Evolutionary conservation across 1,140 invertebrate species (phyloP).

Genomic region (Saccostrea echinata): DNA sequence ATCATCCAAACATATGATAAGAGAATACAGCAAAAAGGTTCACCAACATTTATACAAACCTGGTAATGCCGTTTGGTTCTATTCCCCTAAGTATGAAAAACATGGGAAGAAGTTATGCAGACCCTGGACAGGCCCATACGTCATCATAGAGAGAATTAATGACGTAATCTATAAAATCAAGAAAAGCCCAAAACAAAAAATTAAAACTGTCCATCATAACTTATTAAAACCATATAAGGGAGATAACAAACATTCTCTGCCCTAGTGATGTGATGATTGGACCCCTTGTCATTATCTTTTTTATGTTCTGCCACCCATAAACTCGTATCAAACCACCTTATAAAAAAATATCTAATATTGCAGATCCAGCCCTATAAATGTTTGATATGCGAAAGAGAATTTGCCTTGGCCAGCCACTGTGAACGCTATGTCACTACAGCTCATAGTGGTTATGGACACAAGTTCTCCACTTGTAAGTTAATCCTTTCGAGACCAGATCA

Average conservation of each 20-base stretch:
- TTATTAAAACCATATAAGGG: conserved; percentile 40
- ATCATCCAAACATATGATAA: conserved; percentile 15
- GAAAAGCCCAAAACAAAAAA: neutral
- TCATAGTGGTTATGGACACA: neutral
- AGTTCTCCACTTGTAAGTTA: neutral
- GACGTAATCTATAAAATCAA: conserved; percentile 10
- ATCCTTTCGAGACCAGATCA: neutral
- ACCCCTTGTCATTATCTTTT: neutral
- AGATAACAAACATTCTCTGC: neutral
- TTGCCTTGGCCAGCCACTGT: neutral
- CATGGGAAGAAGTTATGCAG: neutral
- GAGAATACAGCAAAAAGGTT: conserved; percentile 27
- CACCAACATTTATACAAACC: neutral
- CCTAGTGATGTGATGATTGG: conserved; percentile 13
- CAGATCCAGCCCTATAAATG: neutral
- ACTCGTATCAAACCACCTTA: too few relatives aligned
- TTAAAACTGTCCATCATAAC: conserved; percentile 49
- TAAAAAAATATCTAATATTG: neutral
- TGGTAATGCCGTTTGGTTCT: conserved; percentile 31
- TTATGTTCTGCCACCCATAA: too few relatives aligned
- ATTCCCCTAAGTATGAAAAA: neutral
- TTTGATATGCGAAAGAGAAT: neutral
- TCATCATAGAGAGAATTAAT: neutral
- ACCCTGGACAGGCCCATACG: neutral
- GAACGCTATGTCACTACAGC: neutral